Base-by-base conservation (phyloP, 2,113 vertebrate genomes). In the Calyptomena viridis region DNA sequence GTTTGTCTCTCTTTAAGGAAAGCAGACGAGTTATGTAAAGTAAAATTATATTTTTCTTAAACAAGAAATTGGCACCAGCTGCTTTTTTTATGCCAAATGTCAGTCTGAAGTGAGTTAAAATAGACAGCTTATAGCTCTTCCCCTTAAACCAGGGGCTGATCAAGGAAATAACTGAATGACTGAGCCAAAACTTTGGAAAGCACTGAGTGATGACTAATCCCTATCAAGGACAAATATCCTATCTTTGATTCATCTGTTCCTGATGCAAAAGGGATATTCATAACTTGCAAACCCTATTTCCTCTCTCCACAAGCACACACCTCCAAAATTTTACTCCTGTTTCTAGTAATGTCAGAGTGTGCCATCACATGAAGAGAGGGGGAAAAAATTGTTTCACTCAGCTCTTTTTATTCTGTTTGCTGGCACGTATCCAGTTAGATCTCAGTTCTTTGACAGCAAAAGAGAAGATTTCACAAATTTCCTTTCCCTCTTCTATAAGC, bases 1-100 rank as follows among this genome's bases (percentile, higher is more conserved):
- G 46, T 84, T 80, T 28, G 22, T 68, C 63, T 94, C 47, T 60
- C 71, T 87, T 58, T 89, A 88, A 94, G 69, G 85, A 69, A 96
- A 97, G 82, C 93, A 97, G 94, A 77, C 77, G 96, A 55, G 84
- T 86, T 83, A 97, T 96, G 97, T 96, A 86, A 95, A 97, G 96
- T 76, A 42, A 84, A 77, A 90, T 44, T 63, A 20, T 71, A 63
- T 95, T 94, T 89, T 87, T 81, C 68, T 73, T 72, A 30, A 89
- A 85, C 20, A 94, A 63, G 87, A 94, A 96, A 93, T 73, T 85
- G 96, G 91, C 84, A 93, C 86, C 94, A 96, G 83, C 92, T 95
- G 91, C 96, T 96, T 62, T 78, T 97, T 92, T 92, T 44, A 95
- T 94, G 95, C 88, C 28, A 59, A 93, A 89, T 68, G 52, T 39